Base-by-base conservation (phyloP, 2,113 vertebrate genomes). In the Henicopernis longicauda region DNA sequence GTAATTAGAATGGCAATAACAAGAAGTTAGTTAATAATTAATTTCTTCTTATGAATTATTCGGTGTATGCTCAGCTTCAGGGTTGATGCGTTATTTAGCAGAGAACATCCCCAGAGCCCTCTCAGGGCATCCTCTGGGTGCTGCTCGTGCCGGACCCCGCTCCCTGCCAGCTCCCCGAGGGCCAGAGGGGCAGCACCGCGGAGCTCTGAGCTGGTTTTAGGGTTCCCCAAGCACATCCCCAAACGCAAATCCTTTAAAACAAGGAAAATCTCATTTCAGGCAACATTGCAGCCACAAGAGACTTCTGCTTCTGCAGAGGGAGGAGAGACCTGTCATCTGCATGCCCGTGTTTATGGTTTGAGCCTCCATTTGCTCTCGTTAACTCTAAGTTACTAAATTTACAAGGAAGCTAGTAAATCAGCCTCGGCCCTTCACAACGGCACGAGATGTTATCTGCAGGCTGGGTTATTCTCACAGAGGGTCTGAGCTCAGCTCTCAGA, bases 1-100 rank as follows among this genome's bases (percentile, higher is more conserved):
- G 49, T 73, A 88, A 94, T 96, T 92, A 96, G 85, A 65, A 74
- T 85, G 78, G 79, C 58, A 77, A 66, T 77, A 93, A 92, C 6
- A 38, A 87, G 62, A 58, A 29, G 71, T 38, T 70, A 42, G 45
- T 96, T 54, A 92, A 96, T 95, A 94, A 96, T 93, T 90, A 3
- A 88, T 90, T 69, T 61, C 25, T 79, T 47, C 69, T 61, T 40
- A 90, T 89, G 36, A 88, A 91, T 91, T 93, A 94, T 94, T 92
- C 0, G 20, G 7, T 26, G 45, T 66, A 27, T 58, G 89, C 73
- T 87, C 82, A 69, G 71, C 82, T 89, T 90, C 13, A 17, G 52
- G 44, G 47, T 62, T 65, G 59, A 27, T 38, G 57, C 50, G 65
- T 42, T 89, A n/a, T 21, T 92, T 72, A 89, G 54, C 70, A 90